These are phyloP conservation scores for Drosophila triauraria DNA, from an alignment of 1,140 invertebrate genomes.

Conservation along the genomic window DNA sequence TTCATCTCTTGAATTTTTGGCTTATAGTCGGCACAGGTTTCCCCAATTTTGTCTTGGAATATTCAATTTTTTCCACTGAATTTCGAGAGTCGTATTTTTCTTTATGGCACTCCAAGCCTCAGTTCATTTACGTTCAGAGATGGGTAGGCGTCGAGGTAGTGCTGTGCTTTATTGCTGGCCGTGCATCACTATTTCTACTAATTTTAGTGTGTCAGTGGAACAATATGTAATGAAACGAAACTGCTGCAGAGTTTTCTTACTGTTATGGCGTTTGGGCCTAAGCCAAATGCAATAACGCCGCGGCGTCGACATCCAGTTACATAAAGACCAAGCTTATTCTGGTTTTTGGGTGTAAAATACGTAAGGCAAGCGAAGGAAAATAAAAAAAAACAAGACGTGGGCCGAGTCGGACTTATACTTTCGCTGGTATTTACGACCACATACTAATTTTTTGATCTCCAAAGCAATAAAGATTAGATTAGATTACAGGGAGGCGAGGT, in stretches of 20 bases:
- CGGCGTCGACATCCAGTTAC: conserved; percentile 38
- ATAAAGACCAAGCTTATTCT: conserved; percentile 40
- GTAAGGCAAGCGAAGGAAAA: conserved; percentile 15
- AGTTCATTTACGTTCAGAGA: conserved; percentile 33
- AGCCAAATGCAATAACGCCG: conserved; percentile 53
- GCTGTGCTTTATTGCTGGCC: conserved; percentile 17
- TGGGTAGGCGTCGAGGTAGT: conserved; percentile 31
- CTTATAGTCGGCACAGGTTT: conserved; percentile 9
- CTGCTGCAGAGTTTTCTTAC: conserved; percentile 48
- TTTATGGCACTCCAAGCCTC: conserved; percentile 44
- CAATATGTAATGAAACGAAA: conserved; percentile 65
- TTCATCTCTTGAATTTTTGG: neutral
- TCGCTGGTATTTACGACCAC: conserved; percentile 69
- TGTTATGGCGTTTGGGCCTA: conserved; percentile 39
- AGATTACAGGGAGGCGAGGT: conserved; percentile 49
- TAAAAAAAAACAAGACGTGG: conserved; percentile 48
- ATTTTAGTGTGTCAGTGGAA: conserved; percentile 62
- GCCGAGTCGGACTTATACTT: conserved; percentile 55
- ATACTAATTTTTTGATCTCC: conserved; percentile 66
- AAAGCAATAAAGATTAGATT: conserved; percentile 67
- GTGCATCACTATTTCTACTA: conserved; percentile 13
- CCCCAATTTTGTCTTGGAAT: conserved; percentile 3
- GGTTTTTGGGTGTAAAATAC: conserved; percentile 48
- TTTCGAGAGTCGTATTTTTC: conserved; percentile 30
- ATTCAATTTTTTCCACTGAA: neutral